Base-by-base conservation (phyloP, 2,888 invertebrate genomes). In the Baccha elongata region DNA sequence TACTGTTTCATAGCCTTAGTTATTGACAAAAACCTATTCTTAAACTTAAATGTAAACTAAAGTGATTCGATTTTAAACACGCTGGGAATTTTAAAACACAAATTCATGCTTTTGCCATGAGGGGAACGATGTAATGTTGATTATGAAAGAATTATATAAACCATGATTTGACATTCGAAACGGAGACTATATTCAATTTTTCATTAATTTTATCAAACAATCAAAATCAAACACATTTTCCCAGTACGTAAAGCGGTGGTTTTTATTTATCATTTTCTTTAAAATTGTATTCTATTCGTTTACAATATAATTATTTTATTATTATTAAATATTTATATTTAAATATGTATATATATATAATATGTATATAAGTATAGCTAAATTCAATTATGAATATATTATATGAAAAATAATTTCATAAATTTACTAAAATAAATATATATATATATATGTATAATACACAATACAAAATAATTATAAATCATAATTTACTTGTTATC, bases 181-280 rank as follows among this genome's bases (percentile, higher is more conserved):
- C n/a, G n/a, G n/a, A n/a, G n/a, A n/a, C n/a, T n/a, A n/a, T n/a
- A n/a, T n/a, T n/a, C n/a, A n/a, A n/a, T n/a, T n/a, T n/a, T n/a
- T n/a, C n/a, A n/a, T n/a, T n/a, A n/a, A n/a, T n/a, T n/a, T n/a
- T n/a, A n/a, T n/a, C n/a, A n/a, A n/a, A n/a, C n/a, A n/a, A n/a
- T n/a, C n/a, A n/a, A n/a, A n/a, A 62, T 50, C 5, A 44, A 44
- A 48, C 42, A 7, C 13, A 29, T n/a, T 62, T 67, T 75, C 60
- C 83, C 83, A 83, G 72, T 89, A 89, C 90, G 89, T 89, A 90
- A 89, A 89, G 89, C 89, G 89, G 90, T 89, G 89, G 89, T 90
- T 88, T 88, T 89, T 89, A 87, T 89, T 89, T 89, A 88, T 88
- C 78, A 52, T 83, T 83, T 75, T 69, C 53, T 74, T 75, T 50